Evolutionary conservation across 2,888 invertebrate genomes (phyloP).

Genomic region (Hypena proboscidalis): DNA sequence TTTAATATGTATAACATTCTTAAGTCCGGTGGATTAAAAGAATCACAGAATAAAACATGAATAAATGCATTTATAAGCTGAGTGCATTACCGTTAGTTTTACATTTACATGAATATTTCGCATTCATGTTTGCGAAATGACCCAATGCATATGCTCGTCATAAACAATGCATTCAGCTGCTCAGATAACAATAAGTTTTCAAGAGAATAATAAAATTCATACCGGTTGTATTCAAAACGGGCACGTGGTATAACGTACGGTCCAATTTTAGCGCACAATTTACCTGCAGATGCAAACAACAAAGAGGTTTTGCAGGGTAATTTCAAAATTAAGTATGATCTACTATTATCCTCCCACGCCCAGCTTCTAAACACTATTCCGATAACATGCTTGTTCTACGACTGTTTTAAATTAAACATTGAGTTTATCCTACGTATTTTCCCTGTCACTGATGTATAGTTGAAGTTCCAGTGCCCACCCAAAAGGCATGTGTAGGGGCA

Average conservation of each 20-base stretch:
- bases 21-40: too few species aligned
- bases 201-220: slow-evolving; percentile 77
- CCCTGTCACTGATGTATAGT: too few species aligned
- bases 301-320: slow-evolving; percentile 82
- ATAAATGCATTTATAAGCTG: not conserved
- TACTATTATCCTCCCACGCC: too few species aligned
- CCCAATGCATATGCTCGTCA: slow-evolving; percentile 34
- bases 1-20: too few species aligned
- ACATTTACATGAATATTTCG: slow-evolving; percentile 21
- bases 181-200: slow-evolving; percentile 77
- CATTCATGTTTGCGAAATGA: slow-evolving; percentile 38
- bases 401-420: too few species aligned
- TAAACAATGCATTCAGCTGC: slow-evolving; percentile 54
- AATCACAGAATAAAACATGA: not conserved
- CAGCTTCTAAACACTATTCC: too few species aligned
- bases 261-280: slow-evolving; percentile 81
- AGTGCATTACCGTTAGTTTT: slow-evolving; percentile 5
- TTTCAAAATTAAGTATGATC: slow-evolving; percentile 66
- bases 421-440: too few species aligned
- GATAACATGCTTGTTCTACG: too few species aligned
- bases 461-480: too few species aligned
- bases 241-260: slow-evolving; percentile 72
- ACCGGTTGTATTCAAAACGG: slow-evolving; percentile 71
- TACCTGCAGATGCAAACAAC: slow-evolving; percentile 85
- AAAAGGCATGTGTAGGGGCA: too few species aligned